These are phyloP conservation scores for Thera obeliscata DNA, from an alignment of 2,888 invertebrate species.

Conservation along the genomic window DNA sequence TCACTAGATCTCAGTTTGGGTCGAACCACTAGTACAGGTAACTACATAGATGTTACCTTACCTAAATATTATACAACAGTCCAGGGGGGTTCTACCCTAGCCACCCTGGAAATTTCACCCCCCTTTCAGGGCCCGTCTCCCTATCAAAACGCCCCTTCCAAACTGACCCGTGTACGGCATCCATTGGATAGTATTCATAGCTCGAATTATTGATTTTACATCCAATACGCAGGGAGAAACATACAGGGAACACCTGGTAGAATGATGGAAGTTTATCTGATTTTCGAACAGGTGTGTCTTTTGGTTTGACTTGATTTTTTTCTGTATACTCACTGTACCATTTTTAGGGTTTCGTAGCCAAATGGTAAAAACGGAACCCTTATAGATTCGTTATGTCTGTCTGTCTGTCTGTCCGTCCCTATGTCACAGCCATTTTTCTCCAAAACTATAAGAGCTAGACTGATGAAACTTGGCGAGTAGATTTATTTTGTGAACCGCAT, in stretches of 20 bases:
- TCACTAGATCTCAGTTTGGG: too few relatives aligned
- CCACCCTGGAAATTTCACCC: background rate
- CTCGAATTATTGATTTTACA: conserved; percentile 19
- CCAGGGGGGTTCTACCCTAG: background rate
- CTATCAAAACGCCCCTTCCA: background rate
- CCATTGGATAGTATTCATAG: conserved; percentile 22
- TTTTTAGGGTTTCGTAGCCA: too few relatives aligned
- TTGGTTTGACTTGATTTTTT: background rate
- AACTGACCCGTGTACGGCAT: background rate
- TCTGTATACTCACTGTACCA: too few relatives aligned
- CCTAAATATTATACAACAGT: background rate
- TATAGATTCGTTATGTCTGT: too few relatives aligned
- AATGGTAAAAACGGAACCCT: too few relatives aligned
- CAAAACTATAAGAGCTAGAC: too few relatives aligned
- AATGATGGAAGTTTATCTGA: background rate
- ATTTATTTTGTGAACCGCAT: too few relatives aligned
- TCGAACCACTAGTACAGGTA: too few relatives aligned
- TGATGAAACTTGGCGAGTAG: too few relatives aligned
- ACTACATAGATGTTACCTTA: background rate
- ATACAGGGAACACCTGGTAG: background rate
- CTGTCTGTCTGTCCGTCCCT: too few relatives aligned
- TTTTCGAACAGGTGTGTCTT: too few relatives aligned
- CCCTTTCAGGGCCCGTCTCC: background rate
- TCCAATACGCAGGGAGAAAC: conserved; percentile 1
- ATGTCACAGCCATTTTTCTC: too few relatives aligned